phyloP scores from a whole-genome alignment of 2,113 vertebrate genomes.

The Hypanus sabinus region DNA sequence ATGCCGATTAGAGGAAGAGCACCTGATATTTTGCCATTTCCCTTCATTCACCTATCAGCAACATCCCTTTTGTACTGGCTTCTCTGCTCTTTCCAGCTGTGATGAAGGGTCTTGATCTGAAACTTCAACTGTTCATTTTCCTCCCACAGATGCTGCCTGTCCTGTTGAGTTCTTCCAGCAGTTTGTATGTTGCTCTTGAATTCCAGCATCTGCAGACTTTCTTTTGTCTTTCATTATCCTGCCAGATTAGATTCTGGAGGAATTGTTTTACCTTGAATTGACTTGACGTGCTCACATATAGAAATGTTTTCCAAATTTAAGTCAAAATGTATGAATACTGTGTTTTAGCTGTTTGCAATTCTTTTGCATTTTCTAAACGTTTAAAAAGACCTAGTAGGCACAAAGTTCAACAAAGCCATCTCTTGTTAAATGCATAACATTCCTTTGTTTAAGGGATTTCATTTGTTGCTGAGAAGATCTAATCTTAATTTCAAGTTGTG shows the following conservation, averaged over 20 bases:
- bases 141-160: too few species aligned
- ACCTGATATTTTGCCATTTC: not conserved
- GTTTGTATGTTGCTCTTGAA: too few species aligned
- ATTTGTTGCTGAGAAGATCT: not conserved
- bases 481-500: not conserved
- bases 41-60: not conserved
- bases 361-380: not conserved
- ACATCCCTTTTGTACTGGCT: too few species aligned
- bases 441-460: not conserved
- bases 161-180: too few species aligned
- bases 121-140: too few species aligned
- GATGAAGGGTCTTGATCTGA: too few species aligned
- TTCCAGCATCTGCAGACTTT: too few species aligned
- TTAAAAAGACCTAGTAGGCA: not conserved
- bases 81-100: too few species aligned
- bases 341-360: not conserved
- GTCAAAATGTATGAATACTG: not conserved
- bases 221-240: not conserved
- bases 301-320: not conserved
- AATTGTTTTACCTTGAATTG: not conserved
- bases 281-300: not conserved
- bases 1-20: not conserved
- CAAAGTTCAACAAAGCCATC: too few species aligned
- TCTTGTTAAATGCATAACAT: not conserved
- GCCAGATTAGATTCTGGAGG: not conserved